phyloP scores from a whole-genome alignment of 2,888 invertebrate genomes.

The Orgyia antiqua region DNA sequence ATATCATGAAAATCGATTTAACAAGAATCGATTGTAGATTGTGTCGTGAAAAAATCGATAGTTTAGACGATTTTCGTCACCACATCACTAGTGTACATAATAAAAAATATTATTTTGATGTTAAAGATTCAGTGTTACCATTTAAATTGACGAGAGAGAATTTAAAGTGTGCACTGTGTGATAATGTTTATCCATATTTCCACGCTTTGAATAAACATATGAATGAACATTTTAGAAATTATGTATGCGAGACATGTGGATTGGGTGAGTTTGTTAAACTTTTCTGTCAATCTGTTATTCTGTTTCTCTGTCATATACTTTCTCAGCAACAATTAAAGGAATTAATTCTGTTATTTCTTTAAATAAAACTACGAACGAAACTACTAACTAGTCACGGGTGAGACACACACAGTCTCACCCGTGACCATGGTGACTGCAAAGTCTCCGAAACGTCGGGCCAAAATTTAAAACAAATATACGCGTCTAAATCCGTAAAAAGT shows the following conservation, averaged over 20 bases:
- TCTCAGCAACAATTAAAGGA: no score
- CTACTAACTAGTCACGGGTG: no score
- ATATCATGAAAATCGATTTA: slow-evolving; percentile 63
- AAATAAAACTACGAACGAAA: no score
- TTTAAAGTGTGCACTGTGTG: slow-evolving; percentile 52
- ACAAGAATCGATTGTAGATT: slow-evolving; percentile 58
- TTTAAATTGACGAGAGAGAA: slow-evolving; percentile 46
- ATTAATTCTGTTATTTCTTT: no score
- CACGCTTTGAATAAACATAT: slow-evolving; percentile 67
- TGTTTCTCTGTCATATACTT: neutral
- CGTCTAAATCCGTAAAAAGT: no score
- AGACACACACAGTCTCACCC: no score
- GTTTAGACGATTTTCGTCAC: slow-evolving; percentile 47
- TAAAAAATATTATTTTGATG: slow-evolving; percentile 54
- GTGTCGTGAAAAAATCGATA: slow-evolving; percentile 40
- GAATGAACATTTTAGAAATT: slow-evolving; percentile 65
- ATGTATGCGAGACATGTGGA: slow-evolving; percentile 63
- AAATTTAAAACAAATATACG: no score
- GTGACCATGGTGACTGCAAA: no score
- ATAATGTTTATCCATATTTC: slow-evolving; percentile 49
- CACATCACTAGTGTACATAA: slow-evolving; percentile 47
- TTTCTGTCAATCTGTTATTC: neutral
- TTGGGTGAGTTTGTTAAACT: slow-evolving; percentile 44
- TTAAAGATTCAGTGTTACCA: slow-evolving; percentile 52
- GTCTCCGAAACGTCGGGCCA: no score